Evolutionary conservation across 2,797 vertebrate species (phyloP), one percentile per base, ranked within the genome.

Genomic region (Lophius americanus): DNA sequence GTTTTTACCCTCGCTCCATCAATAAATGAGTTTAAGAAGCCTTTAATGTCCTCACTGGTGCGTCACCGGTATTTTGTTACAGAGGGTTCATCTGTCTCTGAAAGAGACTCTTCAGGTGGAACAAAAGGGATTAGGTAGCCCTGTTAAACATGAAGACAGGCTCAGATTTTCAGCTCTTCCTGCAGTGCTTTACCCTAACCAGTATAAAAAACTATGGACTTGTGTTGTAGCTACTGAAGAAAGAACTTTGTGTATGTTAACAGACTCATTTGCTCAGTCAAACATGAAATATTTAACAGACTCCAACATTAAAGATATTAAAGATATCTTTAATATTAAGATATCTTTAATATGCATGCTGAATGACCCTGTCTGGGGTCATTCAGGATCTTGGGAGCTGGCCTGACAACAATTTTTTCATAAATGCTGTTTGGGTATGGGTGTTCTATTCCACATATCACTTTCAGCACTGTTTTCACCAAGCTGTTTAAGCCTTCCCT

Each of bases 1-100:
- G 5, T n/a, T 32, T 49, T 78, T 13, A 12, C 69, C 82, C 36
- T 69, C 74, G 73, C 60, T 60, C 56, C 75, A 91, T 93, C 51
- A 92, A 92, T 91, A 92, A 94, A 64, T 91, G 81, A 93, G 84
- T 64, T 37, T 62, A 39, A 72, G 64, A 72, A 76, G 84, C 68
- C 11, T 90, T 91, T 78, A 68, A 88, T 82, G 90, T 73, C 75
- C 69, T n/a, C 64, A 75, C 88, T 73, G 23, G 23, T 88, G 86
- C 82, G 85, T 92, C 90, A 91, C 73, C 70, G 83, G 84, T 82
- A 86, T 86, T 86, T 52, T 66, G 72, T 92, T 91, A 84, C 88
- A 61, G 60, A 7, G 73, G 86, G 60, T 50, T 92, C 84, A 50
- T 84, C 74, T 91, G 87, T 86, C 85, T 79, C 81, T 69, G 81